phyloP scores from a whole-genome alignment of 1,140 invertebrate genomes.

The Lamellibrachia luymesi region DNA sequence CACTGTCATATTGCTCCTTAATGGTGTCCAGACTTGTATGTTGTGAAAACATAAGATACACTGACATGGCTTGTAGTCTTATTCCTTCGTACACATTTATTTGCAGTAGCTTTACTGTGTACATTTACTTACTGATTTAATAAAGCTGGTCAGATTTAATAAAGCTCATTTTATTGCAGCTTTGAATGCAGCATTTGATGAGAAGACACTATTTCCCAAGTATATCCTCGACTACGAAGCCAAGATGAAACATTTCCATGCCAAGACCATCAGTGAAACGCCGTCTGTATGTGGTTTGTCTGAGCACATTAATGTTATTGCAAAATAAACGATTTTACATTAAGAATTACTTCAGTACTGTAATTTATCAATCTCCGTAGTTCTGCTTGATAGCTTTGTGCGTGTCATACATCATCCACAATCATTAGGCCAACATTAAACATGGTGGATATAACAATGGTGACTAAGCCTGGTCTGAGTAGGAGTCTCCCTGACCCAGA shows the following conservation, averaged over 20 bases:
- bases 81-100: too few species aligned
- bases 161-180: slow-evolving; percentile 35
- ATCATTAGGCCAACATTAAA: neutral
- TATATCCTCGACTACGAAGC: slow-evolving; percentile 56
- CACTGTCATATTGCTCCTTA: neutral
- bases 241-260: slow-evolving; percentile 40
- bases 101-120: too few species aligned
- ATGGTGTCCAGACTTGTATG: neutral
- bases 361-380: neutral
- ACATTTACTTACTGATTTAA: too few species aligned
- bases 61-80: too few species aligned
- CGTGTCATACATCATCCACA: neutral
- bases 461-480: too few species aligned
- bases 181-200: slow-evolving; percentile 53
- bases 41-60: neutral
- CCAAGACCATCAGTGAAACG: neutral
- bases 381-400: neutral
- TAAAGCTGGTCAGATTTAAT: neutral
- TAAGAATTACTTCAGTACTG: neutral
- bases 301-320: neutral
- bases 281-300: neutral
- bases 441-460: too few species aligned
- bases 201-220: slow-evolving; percentile 55
- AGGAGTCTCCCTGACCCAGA: too few species aligned
- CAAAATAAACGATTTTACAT: neutral